Base-by-base conservation (phyloP, 2,797 vertebrate species). In the Cryptoblepharus egeriae region DNA sequence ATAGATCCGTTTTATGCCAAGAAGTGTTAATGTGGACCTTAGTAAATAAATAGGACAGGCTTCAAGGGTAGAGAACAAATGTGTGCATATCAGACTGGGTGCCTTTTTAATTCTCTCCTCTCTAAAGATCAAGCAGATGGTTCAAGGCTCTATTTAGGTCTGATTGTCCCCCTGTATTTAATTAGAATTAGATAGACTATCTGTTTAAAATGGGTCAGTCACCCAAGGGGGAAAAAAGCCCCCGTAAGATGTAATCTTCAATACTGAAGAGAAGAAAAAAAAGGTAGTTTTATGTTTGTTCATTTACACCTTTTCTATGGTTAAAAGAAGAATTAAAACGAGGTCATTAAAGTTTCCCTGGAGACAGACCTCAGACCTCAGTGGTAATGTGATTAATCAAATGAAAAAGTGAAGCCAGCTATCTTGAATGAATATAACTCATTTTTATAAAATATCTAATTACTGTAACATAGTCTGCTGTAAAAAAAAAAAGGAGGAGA, bases 361-460 rank as follows among this genome's bases (percentile, higher is more conserved):
- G 89, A 94, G 93, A 92, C 88, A 90, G 94, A 89, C 85, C 88
- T 90, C 78, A 89, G 90, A 91, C 92, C 92, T 92, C 84, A 18
- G 88, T 90, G 87, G 90, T 92, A 93, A 94, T 92, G 89, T 92
- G 92, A 94, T 95, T 95, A 95, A 95, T 93, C 93, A 92, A 93
- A 94, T 93, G 88, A 81, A 92, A 94, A 93, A 91, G 90, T 92
- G 88, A 92, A 93, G 85, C 89, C 90, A 86, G 28, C 63, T 79
- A 75, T 89, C 91, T 91, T 85, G 91, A 90, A 87, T 89, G 91
- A 89, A 90, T 69, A 81, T 91, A 90, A 92, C 90, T 94, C 93
- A 89, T 93, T 94, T 94, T 94, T 91, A 90, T 93, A 87, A 92
- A 91, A 92, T 93, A 92, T 92, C 92, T 94, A 95, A 95, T 95